Evolutionary conservation across 2,113 vertebrate species (phyloP).

Genomic region (Gorsachius goisagi): DNA sequence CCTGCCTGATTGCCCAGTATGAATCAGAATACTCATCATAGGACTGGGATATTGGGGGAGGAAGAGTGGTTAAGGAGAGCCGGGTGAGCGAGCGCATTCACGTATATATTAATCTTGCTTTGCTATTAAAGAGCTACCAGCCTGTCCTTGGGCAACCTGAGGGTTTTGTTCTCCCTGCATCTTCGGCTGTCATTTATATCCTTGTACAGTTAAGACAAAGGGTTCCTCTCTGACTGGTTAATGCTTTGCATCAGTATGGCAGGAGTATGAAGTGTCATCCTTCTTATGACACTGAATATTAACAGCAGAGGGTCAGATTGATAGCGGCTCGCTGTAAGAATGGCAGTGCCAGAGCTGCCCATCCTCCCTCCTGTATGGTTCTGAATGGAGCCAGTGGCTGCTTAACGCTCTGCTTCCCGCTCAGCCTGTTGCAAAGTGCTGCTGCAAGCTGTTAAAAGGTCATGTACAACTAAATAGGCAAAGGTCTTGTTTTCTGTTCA

Average conservation of each 20-base stretch:
- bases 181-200: background rate
- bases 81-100: background rate
- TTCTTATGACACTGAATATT: background rate
- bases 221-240: background rate
- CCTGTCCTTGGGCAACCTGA: background rate
- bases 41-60: background rate
- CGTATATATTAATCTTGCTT: background rate
- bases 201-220: background rate
- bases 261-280: background rate
- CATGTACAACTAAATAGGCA: accelerated
- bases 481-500: background rate
- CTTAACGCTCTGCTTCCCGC: background rate
- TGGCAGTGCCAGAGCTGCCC: background rate
- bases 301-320: background rate
- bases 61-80: background rate
- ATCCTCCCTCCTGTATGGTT: background rate
- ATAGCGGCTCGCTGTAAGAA: background rate
- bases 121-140: background rate
- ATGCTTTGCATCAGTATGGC: background rate
- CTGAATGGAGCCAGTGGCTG: background rate
- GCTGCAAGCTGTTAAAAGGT: background rate
- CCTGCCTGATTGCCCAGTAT: background rate
- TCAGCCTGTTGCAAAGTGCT: background rate
- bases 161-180: background rate
- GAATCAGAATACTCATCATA: background rate